These are phyloP conservation scores for Forficula auricularia DNA, from an alignment of 1,140 invertebrate species.

Conservation along the genomic window DNA sequence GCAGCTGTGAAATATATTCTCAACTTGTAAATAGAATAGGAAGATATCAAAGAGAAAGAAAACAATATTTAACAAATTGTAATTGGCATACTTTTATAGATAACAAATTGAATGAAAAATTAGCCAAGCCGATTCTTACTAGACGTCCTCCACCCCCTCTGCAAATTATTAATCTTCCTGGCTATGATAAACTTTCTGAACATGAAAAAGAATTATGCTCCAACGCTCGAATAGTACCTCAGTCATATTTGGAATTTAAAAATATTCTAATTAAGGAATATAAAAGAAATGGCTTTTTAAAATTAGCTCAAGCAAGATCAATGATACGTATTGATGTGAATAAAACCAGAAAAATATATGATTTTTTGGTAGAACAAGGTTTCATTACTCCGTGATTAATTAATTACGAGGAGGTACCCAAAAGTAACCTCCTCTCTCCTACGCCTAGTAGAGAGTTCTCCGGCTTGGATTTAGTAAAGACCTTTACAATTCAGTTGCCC, in stretches of 20 bases:
- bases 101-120: conserved; percentile 1
- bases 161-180: conserved; percentile 56
- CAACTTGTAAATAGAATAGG: conserved; percentile 42
- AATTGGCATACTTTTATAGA: conserved; percentile 16
- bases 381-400: conserved; percentile 34
- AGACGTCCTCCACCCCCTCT: conserved; percentile 40
- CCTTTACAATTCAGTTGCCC: too few relatives aligned
- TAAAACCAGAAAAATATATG: conserved; percentile 78
- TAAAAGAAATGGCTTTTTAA: conserved; percentile 47
- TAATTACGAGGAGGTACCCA: neutral
- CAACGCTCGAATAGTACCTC: conserved; percentile 48
- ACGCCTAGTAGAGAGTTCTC: too few relatives aligned
- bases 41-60: conserved; percentile 32
- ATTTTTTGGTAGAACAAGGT: conserved; percentile 55
- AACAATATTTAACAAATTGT: neutral
- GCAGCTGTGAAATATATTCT: conserved; percentile 45
- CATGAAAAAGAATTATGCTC: conserved; percentile 63
- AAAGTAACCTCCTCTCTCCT: neutral
- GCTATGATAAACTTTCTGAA: conserved; percentile 52
- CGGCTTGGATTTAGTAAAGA: neutral
- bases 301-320: conserved; percentile 57
- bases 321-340: conserved; percentile 86
- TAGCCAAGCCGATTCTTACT: conserved; percentile 7
- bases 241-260: conserved; percentile 60
- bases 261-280: conserved; percentile 54